Evolutionary conservation across 2,797 vertebrate genomes (phyloP).

Genomic region (Decapterus maruadsi): DNA sequence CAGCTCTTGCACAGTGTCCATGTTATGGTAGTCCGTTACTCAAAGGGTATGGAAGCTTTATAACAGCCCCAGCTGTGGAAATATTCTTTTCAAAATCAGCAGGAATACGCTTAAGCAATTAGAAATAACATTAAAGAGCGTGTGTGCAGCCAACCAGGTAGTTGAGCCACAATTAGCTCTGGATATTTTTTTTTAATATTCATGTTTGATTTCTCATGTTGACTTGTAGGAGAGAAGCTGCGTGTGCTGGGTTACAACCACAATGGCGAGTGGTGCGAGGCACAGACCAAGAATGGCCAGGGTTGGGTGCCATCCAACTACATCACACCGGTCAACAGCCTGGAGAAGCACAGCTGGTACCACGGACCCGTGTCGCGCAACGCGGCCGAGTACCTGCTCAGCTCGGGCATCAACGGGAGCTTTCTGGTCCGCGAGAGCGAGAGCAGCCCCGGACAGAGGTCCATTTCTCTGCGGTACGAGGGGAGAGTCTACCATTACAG

Average conservation of each 20-base stretch:
- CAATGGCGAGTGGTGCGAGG: constrained; percentile 99
- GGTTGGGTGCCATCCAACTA: constrained; percentile 99
- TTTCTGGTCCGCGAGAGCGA: constrained; percentile 98
- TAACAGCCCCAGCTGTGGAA: not conserved
- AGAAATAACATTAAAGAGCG: not conserved
- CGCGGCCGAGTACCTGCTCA: constrained; percentile 96
- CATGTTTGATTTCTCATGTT: not conserved
- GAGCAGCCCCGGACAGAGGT: constrained; percentile 97
- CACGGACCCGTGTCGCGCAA: constrained; percentile 97
- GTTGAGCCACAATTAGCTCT: not conserved
- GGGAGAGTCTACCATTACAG: constrained; percentile 98
- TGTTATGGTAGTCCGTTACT: not conserved
- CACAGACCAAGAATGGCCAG: constrained; percentile 97
- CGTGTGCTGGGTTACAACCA: constrained; percentile 97
- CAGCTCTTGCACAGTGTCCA: not conserved
- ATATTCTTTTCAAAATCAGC: constrained; percentile 6
- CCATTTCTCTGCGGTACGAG: constrained; percentile 96
- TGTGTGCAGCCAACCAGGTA: not conserved
- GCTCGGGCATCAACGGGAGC: constrained; percentile 98
- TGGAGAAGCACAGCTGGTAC: constrained; percentile 99
- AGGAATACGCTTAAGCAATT: constrained; percentile 5
- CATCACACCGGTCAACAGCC: constrained; percentile 97
- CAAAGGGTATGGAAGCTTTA: constrained; percentile 11
- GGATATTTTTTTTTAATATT: not conserved
- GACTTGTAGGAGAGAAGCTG: constrained; percentile 92